phyloP scores from a whole-genome alignment of 2,797 vertebrate species.

The Chiroxiphia lanceolata region DNA sequence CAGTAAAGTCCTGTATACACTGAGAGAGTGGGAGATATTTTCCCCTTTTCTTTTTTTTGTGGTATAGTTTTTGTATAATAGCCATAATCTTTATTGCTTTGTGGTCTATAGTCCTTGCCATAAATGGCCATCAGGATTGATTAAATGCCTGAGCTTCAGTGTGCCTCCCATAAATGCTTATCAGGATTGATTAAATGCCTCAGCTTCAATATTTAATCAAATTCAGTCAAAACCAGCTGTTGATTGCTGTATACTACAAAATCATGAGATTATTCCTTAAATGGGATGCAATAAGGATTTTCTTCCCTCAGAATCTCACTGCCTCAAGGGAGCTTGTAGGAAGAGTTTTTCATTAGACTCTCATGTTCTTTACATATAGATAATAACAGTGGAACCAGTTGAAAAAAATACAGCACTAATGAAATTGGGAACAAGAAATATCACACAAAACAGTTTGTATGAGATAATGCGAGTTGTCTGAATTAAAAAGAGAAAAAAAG shows the following conservation, averaged over 20 bases:
- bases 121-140: slow-evolving; percentile 18
- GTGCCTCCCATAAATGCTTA: background rate
- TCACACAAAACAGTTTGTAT: background rate
- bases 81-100: slow-evolving; percentile 10
- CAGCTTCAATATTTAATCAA: slow-evolving; percentile 50
- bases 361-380: background rate
- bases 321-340: background rate
- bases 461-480: background rate
- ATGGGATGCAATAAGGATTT: background rate
- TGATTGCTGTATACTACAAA: background rate
- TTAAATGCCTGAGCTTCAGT: background rate
- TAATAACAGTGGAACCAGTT: background rate
- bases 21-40: background rate
- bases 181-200: slow-evolving; percentile 38
- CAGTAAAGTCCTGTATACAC: background rate
- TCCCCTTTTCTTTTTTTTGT: background rate
- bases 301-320: background rate
- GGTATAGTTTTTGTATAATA: background rate
- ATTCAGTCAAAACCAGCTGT: background rate
- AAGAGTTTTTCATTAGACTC: background rate
- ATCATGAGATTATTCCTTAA: slow-evolving; percentile 1
- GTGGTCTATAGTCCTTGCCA: background rate
- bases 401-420: background rate
- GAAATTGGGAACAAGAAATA: background rate
- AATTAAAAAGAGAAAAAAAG: background rate